Evolutionary conservation across 2,888 invertebrate species (phyloP), one percentile per base, ranked within the genome.

Genomic region (Agriopis leucophaearia): DNA sequence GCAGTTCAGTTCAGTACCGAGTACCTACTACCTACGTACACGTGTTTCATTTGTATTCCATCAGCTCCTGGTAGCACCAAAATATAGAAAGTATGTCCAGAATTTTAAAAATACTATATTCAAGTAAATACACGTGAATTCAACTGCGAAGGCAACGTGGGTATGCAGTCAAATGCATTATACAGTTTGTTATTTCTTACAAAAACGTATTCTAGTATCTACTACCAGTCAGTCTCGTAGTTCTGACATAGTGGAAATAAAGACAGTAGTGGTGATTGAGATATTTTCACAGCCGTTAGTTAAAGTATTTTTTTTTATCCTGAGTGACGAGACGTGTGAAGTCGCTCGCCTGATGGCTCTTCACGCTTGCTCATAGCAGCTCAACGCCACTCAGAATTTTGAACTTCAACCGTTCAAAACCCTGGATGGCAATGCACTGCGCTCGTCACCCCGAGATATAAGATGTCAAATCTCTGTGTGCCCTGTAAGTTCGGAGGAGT

Each of bases 101-200:
- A 57, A 57, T 45, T 35, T 57, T 45, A 57, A 57, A 45, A 57
- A 38, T 47, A n/a, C n/a, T n/a, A 27, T 44, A 27, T 27, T 0
- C 55, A 9, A 38, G 51, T 40, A 54, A 15, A 27, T 18, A 55
- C 18, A 18, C 42, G 16, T 27, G 12, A 42, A 55, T 42, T 42
- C 42, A 55, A 44, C 18, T 55, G 54, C 42, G 15, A 38, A 45
- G n/a, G 40, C 38, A 60, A 50, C 13, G 36, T 48, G 13, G 18
- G 42, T 8, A 10, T 27, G 16, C 50, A 16, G 50, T 10, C 8
- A 13, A 27, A 13, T 50, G 59, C 59, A 60, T 40, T 59, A 42
- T 47, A 47, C 10, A 59, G 50, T 60, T 64, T 69, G 54, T 56
- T 35, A 52, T 54, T 50, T 44, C 66, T 56, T 10, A 51, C 66